Evolutionary conservation across 1,140 invertebrate genomes (phyloP), one percentile per base, ranked within the genome.

Genomic region (Mamestra configurata): DNA sequence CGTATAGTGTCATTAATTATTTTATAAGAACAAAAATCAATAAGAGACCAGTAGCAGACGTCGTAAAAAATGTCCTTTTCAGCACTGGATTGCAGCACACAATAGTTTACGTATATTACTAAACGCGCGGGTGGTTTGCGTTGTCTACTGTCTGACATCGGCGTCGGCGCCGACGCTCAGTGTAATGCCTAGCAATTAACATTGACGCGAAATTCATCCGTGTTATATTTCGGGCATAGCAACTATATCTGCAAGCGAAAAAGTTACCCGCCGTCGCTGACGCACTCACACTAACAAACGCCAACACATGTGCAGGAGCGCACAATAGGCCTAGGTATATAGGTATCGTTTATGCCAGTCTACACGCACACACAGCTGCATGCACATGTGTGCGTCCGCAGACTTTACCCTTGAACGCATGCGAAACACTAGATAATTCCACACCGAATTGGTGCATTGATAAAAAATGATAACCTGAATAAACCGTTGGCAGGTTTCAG

Each of bases 361-460:
- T 80, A 84, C 79, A 88, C 88, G 80, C 89, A 86, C 80, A 90
- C 87, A 88, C 40, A 43, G 64, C 78, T 79, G 83, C 80, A 81
- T 83, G 88, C 86, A 84, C 71, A 81, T 82, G 85, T 84, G 88
- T 86, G 88, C 85, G 90, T 84, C 86, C 91, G 92, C 86, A 92
- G 92, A 91, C 86, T 89, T 92, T 94, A 92, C 92, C 93, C 93
- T 93, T 94, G 92, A 93, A 86, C 86, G 86, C 85, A 89, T 90
- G 89, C 91, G 90, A 88, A 88, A 86, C 84, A 86, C 87, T 92
- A 91, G 90, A 92, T 87, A 88, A 87, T 89, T 88, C 79, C 72
- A 64, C 81, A 53, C 78, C 85, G 82, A 91, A 93, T 92, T 93
- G 90, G 89, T 92, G 92, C 89, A 91, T 94, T 90, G 90, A 94